Evolutionary conservation across 2,113 vertebrate species (phyloP).

Genomic region (Chloropsis hardwickii): DNA sequence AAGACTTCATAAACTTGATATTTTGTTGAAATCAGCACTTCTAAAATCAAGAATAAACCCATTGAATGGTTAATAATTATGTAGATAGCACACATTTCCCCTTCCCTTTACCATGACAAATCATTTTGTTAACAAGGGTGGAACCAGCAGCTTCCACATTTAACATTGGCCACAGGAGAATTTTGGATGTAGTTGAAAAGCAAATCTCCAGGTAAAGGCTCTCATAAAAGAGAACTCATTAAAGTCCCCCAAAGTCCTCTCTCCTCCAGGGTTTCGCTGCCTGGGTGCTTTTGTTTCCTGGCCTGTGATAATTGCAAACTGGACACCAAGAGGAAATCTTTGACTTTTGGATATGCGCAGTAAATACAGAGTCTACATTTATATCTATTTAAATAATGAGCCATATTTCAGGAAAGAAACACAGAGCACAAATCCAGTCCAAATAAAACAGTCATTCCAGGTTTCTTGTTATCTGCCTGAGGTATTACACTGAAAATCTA

Average conservation of each 20-base stretch:
- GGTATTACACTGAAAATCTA: background rate
- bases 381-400: background rate
- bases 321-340: background rate
- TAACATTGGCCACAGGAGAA: rapidly evolving
- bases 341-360: background rate
- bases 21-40: background rate
- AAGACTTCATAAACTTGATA: background rate
- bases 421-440: background rate
- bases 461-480: background rate
- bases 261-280: background rate
- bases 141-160: background rate
- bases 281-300: background rate
- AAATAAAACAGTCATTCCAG: background rate
- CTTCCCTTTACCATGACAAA: background rate
- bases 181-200: background rate
- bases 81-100: background rate
- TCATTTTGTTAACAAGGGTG: background rate
- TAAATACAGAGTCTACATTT: background rate
- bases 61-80: background rate
- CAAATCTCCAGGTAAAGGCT: background rate
- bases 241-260: background rate
- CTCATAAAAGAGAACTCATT: background rate
- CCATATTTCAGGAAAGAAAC: background rate
- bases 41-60: background rate
- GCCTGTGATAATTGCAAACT: background rate